Conservation (phyloP, 2,888 invertebrate genomes). For the Clitarchus hookeri region DNA sequence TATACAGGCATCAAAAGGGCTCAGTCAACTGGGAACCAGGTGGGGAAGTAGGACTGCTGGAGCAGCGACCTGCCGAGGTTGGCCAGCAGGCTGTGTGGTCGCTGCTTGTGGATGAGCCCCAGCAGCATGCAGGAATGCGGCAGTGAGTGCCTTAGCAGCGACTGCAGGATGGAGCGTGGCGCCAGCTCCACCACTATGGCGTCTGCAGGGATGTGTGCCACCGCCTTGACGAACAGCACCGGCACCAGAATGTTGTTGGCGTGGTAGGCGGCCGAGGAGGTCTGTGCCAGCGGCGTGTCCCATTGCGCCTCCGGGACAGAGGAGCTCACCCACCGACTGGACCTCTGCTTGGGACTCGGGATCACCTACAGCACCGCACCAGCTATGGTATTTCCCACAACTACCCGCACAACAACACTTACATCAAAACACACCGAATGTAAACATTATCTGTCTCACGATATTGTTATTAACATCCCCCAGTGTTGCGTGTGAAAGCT, state of each 20-base stretch:
- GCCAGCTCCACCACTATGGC: constrained; percentile 91
- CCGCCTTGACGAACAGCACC: constrained; percentile 88
- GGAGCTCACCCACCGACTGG: constrained; percentile 82
- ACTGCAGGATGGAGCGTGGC: constrained; percentile 92
- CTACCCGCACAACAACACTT: too few species aligned
- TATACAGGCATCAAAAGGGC: too few species aligned
- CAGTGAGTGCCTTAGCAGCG: constrained; percentile 85
- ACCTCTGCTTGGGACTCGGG: constrained; percentile 67
- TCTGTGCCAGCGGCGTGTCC: constrained; percentile 66
- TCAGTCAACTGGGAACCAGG: too few species aligned
- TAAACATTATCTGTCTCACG: too few species aligned
- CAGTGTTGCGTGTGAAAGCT: too few species aligned
- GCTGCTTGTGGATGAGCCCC: constrained; percentile 65
- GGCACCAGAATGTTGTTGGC: constrained; percentile 94
- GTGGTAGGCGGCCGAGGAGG: constrained; percentile 87
- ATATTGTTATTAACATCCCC: too few species aligned
- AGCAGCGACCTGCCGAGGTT: constrained; percentile 61
- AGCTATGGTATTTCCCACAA: too few species aligned
- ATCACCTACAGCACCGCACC: constrained; percentile 53
- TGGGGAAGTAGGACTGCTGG: too few species aligned
- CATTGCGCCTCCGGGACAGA: constrained; percentile 76
- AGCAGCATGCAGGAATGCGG: constrained; percentile 70
- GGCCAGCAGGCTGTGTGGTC: constrained; percentile 59
- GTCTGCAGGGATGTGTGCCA: constrained; percentile 81
- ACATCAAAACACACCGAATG: too few species aligned